phyloP scores from a whole-genome alignment of 1,140 invertebrate species.

The Neodiprion virginianus region DNA sequence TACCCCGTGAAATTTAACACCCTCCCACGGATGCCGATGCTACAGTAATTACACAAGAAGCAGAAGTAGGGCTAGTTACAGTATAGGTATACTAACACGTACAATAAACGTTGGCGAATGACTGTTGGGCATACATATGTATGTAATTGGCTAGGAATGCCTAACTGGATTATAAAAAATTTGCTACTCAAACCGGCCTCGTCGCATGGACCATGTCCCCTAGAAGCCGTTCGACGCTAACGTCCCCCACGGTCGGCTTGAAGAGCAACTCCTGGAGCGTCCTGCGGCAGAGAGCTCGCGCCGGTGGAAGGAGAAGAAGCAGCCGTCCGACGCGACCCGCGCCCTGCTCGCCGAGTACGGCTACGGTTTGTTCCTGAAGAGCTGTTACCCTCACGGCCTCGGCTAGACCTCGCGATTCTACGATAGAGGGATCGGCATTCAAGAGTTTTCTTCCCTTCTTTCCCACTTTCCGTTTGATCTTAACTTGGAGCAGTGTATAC shows the following conservation, averaged over 20 bases:
- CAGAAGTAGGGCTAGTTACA: too few species aligned
- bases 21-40: too few species aligned
- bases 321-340: constrained; percentile 74
- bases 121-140: background rate
- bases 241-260: constrained; percentile 72
- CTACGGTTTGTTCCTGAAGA: constrained; percentile 79
- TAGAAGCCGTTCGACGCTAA: constrained; percentile 72
- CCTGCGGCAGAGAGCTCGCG: constrained; percentile 64
- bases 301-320: constrained; percentile 71
- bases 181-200: constrained; percentile 26
- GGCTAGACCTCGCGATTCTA: constrained; percentile 72
- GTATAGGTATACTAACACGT: too few species aligned
- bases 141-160: background rate
- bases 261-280: constrained; percentile 73
- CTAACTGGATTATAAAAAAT: background rate
- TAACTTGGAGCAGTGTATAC: too few species aligned
- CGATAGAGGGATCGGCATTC: constrained; percentile 25
- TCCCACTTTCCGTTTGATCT: too few species aligned
- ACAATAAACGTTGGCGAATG: too few species aligned
- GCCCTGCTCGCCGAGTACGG: constrained; percentile 74
- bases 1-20: too few species aligned
- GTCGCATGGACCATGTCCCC: constrained; percentile 65
- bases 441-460: too few species aligned
- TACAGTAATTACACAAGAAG: too few species aligned
- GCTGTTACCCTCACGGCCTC: constrained; percentile 70